Conservation (phyloP, 1,140 invertebrate species). For the Nasonia giraulti region DNA sequence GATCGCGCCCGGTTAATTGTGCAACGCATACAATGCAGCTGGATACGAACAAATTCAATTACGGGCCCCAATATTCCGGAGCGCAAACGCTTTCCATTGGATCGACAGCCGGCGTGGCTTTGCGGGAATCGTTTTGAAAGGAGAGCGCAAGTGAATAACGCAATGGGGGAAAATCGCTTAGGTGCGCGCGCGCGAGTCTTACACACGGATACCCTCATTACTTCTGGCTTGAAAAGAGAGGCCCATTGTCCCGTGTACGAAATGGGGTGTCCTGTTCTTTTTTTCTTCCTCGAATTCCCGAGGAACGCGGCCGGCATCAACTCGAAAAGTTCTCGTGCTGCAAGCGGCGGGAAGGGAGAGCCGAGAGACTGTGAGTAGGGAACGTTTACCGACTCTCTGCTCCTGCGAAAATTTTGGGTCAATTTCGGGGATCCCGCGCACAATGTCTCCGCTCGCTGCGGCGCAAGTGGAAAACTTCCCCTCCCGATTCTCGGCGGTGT, state of each 20-base stretch:
- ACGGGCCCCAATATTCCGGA: background rate
- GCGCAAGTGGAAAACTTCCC: constrained; percentile 26
- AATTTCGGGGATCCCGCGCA: constrained; percentile 17
- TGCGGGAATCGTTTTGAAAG: constrained; percentile 10
- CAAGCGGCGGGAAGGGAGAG: too few relatives aligned
- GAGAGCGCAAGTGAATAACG: background rate
- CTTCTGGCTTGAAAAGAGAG: constrained; percentile 61
- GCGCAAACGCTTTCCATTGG: too few relatives aligned
- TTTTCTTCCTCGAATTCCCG: constrained; percentile 49
- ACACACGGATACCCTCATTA: constrained; percentile 66
- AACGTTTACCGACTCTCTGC: background rate
- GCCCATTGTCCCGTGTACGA: constrained; percentile 61
- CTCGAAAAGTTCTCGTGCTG: constrained; percentile 5
- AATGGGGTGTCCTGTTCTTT: constrained; percentile 61
- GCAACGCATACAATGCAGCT: background rate
- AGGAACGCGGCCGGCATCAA: constrained; percentile 39
- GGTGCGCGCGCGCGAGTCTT: constrained; percentile 1
- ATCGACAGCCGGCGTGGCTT: background rate
- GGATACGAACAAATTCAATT: background rate
- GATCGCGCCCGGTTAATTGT: constrained; percentile 28
- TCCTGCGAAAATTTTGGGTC: constrained; percentile 46
- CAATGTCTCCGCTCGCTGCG: background rate
- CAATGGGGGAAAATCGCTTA: constrained; percentile 32
- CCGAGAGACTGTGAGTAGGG: too few relatives aligned
- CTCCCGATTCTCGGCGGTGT: background rate